Conservation (phyloP, 64 coral and sea anemone genomes). For the Stylophora pistillata region DNA sequence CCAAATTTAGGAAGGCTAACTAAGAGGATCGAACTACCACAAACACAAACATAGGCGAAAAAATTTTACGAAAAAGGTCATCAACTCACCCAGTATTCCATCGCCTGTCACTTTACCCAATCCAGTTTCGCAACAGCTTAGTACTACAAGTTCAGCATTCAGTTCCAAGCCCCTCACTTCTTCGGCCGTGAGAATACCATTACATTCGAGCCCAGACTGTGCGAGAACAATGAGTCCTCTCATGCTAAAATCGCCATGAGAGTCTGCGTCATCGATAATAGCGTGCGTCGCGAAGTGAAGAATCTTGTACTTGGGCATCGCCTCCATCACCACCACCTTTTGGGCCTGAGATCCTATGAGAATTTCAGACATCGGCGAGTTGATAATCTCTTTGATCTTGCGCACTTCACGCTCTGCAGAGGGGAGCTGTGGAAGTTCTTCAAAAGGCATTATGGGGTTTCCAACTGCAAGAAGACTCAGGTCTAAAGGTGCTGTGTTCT, state of each 20-base stretch:
- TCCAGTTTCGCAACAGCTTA: constrained; percentile 71
- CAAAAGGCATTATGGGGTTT: constrained; percentile 66
- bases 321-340: constrained; percentile 45
- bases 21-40: too few relatives aligned
- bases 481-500: background rate
- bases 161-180: constrained; percentile 58
- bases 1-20: too few relatives aligned
- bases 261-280: constrained; percentile 31
- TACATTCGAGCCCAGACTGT: constrained; percentile 36
- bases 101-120: constrained; percentile 69
- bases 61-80: background rate
- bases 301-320: constrained; percentile 53
- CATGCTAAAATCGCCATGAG: constrained; percentile 69
- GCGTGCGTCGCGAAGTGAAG: constrained; percentile 73
- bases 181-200: constrained; percentile 59
- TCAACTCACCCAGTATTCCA: constrained; percentile 62
- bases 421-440: constrained; percentile 40
- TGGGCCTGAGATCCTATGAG: constrained; percentile 47
- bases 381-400: constrained; percentile 54
- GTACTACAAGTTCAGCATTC: constrained; percentile 67
- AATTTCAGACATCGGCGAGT: constrained; percentile 42
- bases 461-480: constrained; percentile 64
- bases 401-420: constrained; percentile 54
- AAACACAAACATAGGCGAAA: too few relatives aligned
- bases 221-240: constrained; percentile 60